A percentile compares a stretch with the other conserved stretches of the same genome.
Conservation (phyloP, 2,888 invertebrate genomes). For the Plebejus melissa region DNA sequence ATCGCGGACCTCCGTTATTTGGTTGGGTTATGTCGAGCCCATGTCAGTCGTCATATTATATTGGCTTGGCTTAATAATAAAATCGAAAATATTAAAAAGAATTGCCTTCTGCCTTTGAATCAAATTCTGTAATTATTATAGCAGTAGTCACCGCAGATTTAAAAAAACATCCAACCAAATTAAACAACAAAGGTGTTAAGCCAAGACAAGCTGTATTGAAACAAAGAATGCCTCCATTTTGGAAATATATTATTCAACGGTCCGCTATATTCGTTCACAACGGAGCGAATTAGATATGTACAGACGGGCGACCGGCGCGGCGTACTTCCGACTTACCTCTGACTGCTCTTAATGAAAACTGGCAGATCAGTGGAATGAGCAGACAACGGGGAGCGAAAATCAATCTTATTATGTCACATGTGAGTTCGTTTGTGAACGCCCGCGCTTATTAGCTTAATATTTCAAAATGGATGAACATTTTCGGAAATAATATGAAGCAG, state of each 20-base stretch:
- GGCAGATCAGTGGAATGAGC: conserved; percentile 66
- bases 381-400: conserved; percentile 38
- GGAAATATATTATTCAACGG: not conserved
- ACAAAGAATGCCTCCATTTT: conserved; percentile 8
- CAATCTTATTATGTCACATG: conserved; percentile 31
- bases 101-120: too few species aligned
- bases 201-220: not conserved
- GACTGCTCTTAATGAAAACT: conserved; percentile 69
- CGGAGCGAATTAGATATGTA: conserved; percentile 58
- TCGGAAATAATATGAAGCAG: conserved; percentile 21
- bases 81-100: too few species aligned
- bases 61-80: too few species aligned
- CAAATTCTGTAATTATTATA: too few species aligned
- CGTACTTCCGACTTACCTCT: conserved; percentile 56
- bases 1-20: too few species aligned
- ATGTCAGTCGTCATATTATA: too few species aligned
- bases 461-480: conserved; percentile 25
- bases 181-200: not conserved
- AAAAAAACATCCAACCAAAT: not conserved
- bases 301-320: conserved; percentile 49
- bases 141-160: too few species aligned
- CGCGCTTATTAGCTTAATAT: conserved; percentile 23
- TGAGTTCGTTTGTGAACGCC: conserved; percentile 13
- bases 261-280: conserved; percentile 49
- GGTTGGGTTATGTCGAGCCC: too few species aligned